phyloP scores from a whole-genome alignment of 92 coral and sea anemone genomes.

The Heteractis magnifica region DNA sequence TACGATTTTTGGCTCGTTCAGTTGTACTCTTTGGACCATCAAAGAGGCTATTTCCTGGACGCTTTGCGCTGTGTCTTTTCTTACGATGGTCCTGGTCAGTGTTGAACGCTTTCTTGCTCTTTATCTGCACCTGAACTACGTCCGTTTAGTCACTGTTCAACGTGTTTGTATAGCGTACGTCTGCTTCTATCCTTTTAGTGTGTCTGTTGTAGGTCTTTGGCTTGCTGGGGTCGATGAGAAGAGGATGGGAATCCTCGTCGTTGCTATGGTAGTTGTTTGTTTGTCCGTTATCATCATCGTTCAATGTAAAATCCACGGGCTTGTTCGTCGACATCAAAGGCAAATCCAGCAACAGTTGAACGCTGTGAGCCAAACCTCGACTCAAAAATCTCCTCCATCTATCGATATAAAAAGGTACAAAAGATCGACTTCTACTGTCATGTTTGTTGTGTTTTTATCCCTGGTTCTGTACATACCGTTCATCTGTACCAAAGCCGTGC shows the following conservation, averaged over 20 bases:
- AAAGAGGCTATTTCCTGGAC: conserved; percentile 21
- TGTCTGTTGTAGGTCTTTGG: conserved; percentile 1
- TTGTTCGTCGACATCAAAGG: conserved; percentile 1
- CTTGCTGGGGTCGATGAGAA: conserved; percentile 11
- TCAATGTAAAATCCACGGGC: background rate
- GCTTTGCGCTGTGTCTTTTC: conserved; percentile 13
- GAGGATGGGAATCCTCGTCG: conserved; percentile 2
- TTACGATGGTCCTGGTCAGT: conserved; percentile 10
- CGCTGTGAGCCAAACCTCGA: background rate
- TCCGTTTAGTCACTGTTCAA: background rate
- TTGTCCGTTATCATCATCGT: background rate
- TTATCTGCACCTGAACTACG: conserved; percentile 1
- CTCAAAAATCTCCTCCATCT: background rate
- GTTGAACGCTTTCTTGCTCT: conserved; percentile 13
- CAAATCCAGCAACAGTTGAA: conserved; percentile 1
- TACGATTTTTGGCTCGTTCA: conserved; percentile 1
- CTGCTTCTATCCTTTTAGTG: conserved; percentile 1
- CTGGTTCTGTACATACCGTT: conserved; percentile 6
- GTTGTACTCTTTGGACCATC: conserved; percentile 2
- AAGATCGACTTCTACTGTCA: background rate
- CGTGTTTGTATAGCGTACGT: background rate
- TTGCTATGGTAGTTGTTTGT: background rate
- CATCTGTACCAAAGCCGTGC: conserved; percentile 9
- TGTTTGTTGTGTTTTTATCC: conserved; percentile 1
- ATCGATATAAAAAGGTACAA: background rate